phyloP scores from a whole-genome alignment of 2,797 vertebrate genomes.

The Protosalanx chinensis region DNA sequence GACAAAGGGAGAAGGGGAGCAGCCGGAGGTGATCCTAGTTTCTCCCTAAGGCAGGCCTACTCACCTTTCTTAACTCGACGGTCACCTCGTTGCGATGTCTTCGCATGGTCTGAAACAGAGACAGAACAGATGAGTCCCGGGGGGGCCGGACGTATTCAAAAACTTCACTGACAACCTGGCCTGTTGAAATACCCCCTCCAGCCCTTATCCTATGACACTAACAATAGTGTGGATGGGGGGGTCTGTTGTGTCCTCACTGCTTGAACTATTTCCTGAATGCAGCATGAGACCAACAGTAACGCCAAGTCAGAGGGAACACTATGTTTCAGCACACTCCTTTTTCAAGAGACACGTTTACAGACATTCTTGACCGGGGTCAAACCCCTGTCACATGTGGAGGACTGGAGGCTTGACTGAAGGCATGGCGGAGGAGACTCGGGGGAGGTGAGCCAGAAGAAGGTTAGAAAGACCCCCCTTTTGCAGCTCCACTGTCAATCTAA shows the following conservation, averaged over 20 bases:
- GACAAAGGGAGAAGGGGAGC: neutral
- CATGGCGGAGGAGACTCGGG: neutral
- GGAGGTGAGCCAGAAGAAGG: neutral
- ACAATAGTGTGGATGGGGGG: too few relatives aligned
- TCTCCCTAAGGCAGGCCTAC: neutral
- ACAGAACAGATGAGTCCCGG: conserved; percentile 9
- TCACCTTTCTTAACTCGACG: conserved; percentile 86
- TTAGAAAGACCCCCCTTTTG: neutral
- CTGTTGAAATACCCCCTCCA: neutral
- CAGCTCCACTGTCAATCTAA: neutral
- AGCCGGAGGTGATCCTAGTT: neutral
- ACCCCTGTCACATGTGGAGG: too few relatives aligned
- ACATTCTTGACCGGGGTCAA: too few relatives aligned
- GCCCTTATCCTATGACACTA: neutral
- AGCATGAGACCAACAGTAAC: too few relatives aligned
- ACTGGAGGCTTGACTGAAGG: neutral
- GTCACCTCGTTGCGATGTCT: conserved; percentile 91
- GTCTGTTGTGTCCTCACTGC: too few relatives aligned
- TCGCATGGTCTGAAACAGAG: conserved; percentile 82
- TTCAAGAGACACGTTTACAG: too few relatives aligned
- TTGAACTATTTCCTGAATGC: too few relatives aligned
- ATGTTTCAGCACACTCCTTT: too few relatives aligned
- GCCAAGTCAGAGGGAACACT: too few relatives aligned
- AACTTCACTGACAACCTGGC: neutral
- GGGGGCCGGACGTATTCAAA: neutral